phyloP scores from a whole-genome alignment of 2,113 vertebrate genomes.

The Passer montanus region DNA sequence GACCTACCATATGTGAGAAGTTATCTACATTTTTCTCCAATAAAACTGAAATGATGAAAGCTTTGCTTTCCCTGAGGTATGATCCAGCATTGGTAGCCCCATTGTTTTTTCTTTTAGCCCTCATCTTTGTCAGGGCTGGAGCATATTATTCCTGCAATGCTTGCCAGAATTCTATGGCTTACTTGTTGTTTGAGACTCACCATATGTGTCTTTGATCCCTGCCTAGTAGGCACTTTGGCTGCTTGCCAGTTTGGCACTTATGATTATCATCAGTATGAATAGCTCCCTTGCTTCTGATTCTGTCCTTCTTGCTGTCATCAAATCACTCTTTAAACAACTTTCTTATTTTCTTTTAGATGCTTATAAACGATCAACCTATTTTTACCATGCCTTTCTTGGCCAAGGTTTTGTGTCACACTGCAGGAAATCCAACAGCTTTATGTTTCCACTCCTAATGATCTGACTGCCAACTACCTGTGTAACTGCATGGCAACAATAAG shows the following conservation, averaged over 20 bases:
- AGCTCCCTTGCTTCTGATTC: constrained; percentile 71
- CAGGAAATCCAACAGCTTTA: constrained; percentile 31
- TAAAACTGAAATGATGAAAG: constrained; percentile 73
- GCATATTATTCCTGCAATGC: constrained; percentile 46
- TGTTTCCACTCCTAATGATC: constrained; percentile 26
- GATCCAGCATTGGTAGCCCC: constrained; percentile 44
- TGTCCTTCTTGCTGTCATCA: constrained; percentile 65
- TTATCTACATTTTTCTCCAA: constrained; percentile 70
- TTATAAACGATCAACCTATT: constrained; percentile 20
- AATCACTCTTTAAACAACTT: constrained; percentile 48
- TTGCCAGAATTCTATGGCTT: constrained; percentile 70
- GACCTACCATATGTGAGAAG: constrained; percentile 73
- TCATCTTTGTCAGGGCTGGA: constrained; percentile 61
- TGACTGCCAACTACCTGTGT: constrained; percentile 39
- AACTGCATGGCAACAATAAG: constrained; percentile 18
- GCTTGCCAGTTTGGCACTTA: constrained; percentile 66
- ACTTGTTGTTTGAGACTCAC: constrained; percentile 70
- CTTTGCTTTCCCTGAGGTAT: constrained; percentile 63
- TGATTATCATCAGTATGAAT: constrained; percentile 49
- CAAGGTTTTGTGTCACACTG: not conserved
- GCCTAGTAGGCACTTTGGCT: constrained; percentile 67
- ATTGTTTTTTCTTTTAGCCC: constrained; percentile 41
- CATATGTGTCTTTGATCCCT: constrained; percentile 76
- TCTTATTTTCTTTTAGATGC: constrained; percentile 44
- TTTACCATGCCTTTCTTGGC: constrained; percentile 31